phyloP scores from a whole-genome alignment of 2,113 vertebrate species.

The Ammodytes marinus region DNA sequence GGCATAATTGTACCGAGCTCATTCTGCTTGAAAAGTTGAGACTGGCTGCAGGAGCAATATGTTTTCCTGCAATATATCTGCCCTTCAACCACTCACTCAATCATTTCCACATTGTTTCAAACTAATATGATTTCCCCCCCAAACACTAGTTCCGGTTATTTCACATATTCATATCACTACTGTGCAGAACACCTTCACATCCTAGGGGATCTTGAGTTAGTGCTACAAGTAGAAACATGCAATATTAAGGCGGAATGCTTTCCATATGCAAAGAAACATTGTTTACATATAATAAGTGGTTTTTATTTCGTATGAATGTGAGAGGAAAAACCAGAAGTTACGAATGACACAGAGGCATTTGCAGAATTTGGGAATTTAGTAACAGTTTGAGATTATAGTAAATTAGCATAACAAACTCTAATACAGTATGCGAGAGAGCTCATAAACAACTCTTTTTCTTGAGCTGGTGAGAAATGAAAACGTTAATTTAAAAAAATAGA shows the following conservation, averaged over 20 bases:
- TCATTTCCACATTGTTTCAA: constrained; percentile 18
- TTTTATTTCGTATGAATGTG: constrained; percentile 19
- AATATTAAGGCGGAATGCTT: constrained; percentile 54
- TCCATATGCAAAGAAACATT: neutral
- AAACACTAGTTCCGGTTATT: constrained; percentile 29
- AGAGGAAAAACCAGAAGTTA: neutral
- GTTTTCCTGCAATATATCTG: constrained; percentile 25
- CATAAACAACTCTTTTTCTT: neutral
- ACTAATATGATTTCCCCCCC: constrained; percentile 5
- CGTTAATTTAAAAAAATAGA: no score
- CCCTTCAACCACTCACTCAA: constrained; percentile 33
- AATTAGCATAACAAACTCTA: neutral
- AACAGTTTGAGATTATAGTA: neutral
- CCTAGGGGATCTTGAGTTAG: constrained; percentile 18
- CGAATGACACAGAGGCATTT: neutral
- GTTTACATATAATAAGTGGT: constrained; percentile 2
- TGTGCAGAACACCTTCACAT: constrained; percentile 8
- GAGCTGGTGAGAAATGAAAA: neutral
- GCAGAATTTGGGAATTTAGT: neutral
- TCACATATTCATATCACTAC: constrained; percentile 15
- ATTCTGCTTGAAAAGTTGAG: constrained; percentile 45
- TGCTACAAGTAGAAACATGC: constrained; percentile 38
- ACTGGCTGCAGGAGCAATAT: constrained; percentile 33
- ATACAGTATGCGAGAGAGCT: neutral
- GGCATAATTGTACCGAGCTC: constrained; percentile 53